Evolutionary conservation across 2,888 invertebrate species (phyloP).

Genomic region (Drosophila conformis): DNA sequence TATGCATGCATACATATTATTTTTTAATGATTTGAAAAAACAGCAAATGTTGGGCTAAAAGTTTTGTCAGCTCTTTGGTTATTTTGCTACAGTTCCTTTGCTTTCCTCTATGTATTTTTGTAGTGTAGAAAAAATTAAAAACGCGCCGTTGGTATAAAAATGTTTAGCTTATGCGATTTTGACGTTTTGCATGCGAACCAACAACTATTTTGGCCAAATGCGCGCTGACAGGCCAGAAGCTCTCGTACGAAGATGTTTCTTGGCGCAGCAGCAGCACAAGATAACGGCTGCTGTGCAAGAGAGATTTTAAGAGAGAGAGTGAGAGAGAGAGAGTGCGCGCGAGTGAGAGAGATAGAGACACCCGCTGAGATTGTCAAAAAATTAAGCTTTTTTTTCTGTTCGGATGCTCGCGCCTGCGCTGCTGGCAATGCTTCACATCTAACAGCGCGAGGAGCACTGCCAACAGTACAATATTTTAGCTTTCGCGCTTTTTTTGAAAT

Average conservation of each 20-base stretch:
- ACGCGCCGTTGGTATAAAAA: slow-evolving; percentile 83
- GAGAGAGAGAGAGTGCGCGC: slow-evolving; percentile 13
- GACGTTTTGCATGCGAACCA: slow-evolving; percentile 85
- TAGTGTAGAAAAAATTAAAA: slow-evolving; percentile 80
- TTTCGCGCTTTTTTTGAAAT: slow-evolving; percentile 40
- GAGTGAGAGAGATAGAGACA: slow-evolving; percentile 19
- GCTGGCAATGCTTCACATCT: slow-evolving; percentile 17
- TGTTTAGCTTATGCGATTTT: slow-evolving; percentile 82
- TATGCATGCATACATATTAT: slow-evolving; percentile 36
- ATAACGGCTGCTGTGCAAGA: slow-evolving; percentile 50
- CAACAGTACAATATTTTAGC: slow-evolving; percentile 24
- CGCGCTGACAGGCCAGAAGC: slow-evolving; percentile 73
- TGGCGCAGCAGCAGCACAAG: slow-evolving; percentile 39
- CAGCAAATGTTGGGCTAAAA: slow-evolving; percentile 47
- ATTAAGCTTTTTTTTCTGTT: slow-evolving; percentile 69
- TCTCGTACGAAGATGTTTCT: slow-evolving; percentile 62
- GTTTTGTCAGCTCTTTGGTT: slow-evolving; percentile 41
- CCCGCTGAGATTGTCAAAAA: slow-evolving; percentile 37
- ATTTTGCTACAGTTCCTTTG: slow-evolving; percentile 36
- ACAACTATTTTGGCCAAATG: slow-evolving; percentile 82
- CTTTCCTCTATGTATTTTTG: slow-evolving; percentile 56
- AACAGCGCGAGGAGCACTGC: slow-evolving; percentile 16
- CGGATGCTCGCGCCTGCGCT: slow-evolving; percentile 65
- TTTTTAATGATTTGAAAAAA: slow-evolving; percentile 34
- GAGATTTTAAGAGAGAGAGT: slow-evolving; percentile 32